A percentile compares a stretch with the other conserved stretches of the same genome.
These are phyloP conservation scores for Lucilia sericata DNA, from an alignment of 1,140 invertebrate species.

Conservation along the genomic window DNA sequence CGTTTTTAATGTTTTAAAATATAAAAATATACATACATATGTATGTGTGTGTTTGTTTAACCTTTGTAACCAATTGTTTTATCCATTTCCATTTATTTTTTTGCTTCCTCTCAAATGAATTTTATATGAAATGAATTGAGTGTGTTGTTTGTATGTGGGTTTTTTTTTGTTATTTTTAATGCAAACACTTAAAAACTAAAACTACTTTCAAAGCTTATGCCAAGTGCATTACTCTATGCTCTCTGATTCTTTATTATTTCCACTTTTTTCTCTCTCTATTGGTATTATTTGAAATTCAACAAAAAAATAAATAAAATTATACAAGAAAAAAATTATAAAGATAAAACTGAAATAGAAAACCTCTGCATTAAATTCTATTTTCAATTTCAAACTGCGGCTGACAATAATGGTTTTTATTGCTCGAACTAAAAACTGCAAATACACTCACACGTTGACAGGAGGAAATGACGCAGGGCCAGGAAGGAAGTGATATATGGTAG, in stretches of 20 bases:
- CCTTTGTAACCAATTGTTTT: conserved; percentile 27
- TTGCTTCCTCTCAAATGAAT: neutral
- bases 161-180: conserved; percentile 14
- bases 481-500: neutral
- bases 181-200: conserved; percentile 14
- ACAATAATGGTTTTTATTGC: conserved; percentile 26
- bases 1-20: neutral
- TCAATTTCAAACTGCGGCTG: conserved; percentile 28
- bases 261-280: neutral
- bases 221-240: conserved; percentile 13
- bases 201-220: conserved; percentile 4
- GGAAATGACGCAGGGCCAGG: neutral
- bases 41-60: neutral
- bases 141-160: neutral
- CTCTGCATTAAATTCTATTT: conserved; percentile 29
- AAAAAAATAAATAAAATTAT: neutral
- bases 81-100: neutral
- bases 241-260: neutral
- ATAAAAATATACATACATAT: neutral
- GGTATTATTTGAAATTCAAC: neutral
- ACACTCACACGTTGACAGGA: neutral
- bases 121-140: conserved; percentile 12
- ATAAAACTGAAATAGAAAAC: conserved; percentile 24
- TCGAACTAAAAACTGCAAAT: neutral
- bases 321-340: neutral